Evolutionary conservation across 1,140 invertebrate genomes (phyloP), one percentile per base, ranked within the genome.

Genomic region (Ceratosolen solmsi): DNA sequence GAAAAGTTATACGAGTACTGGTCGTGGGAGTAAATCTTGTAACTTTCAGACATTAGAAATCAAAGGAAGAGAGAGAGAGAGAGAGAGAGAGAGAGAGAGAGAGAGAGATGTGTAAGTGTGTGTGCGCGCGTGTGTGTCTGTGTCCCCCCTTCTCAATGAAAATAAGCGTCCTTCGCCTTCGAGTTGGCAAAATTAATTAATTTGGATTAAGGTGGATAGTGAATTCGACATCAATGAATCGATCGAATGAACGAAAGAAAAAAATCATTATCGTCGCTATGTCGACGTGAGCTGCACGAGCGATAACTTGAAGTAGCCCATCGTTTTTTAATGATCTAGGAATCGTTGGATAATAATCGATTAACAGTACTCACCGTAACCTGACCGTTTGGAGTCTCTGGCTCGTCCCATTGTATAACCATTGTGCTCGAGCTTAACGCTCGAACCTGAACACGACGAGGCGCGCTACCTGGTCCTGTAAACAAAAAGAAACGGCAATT

Each of bases 331-430:
- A 5, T 30, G 30, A 60, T 25, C 27, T 25, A 60, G 30, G n/a
- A 60, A 25, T 0, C 13, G 5, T 46, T 13, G 13, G 41, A 46
- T 30, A 30, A 3, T 60, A 30, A 30, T 30, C 2, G 30, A 30
- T 1, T 46, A 46, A n/a, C n/a, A n/a, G 71, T 74, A 88, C 88
- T 84, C 75, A 98, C 98, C 91, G 96, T 97, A 80, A 99, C 97
- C 94, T 98, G 96, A 85, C 98, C 98, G 91, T 99, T 99, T 25
- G 98, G 97, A 84, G 96, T 98, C 90, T 98, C 97, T 30, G 98
- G 98, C 89, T 98, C 97, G 88, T 98, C 96, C 98, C 98, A 99
- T 87, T 98, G 97, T 86, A 99, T 98, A 0, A 96, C 95, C 94
- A 99, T 97, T 25, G 98, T 99, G 88, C 95, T 98, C 22, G 97